These are phyloP conservation scores for Paracyprichromis sp. DNA, from an alignment of 2,113 vertebrate species.

Conservation along the genomic window DNA sequence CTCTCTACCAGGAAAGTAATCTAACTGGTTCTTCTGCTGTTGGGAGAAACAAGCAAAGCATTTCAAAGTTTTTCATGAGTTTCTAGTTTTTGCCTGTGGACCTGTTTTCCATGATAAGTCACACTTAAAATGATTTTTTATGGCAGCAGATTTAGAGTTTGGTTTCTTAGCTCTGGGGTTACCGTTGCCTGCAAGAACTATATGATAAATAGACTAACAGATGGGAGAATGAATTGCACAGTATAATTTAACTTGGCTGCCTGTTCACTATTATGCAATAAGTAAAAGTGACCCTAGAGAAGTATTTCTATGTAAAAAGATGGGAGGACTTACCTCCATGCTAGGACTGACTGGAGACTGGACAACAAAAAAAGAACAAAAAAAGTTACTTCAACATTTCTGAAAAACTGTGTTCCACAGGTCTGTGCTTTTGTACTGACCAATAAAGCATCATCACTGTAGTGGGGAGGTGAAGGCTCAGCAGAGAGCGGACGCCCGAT, in stretches of 20 bases:
- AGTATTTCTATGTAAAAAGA: not conserved
- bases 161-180: not conserved
- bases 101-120: not conserved
- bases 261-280: not conserved
- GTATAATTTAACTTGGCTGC: not conserved
- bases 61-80: not conserved
- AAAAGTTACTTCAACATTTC: not conserved
- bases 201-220: not conserved
- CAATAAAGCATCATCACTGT: slow-evolving; percentile 80
- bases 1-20: slow-evolving; percentile 82
- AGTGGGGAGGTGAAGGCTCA: slow-evolving; percentile 75
- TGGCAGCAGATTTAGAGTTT: not conserved
- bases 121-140: not conserved
- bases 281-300: not conserved
- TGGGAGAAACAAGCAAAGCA: not conserved
- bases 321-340: slow-evolving; percentile 78
- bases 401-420: not conserved
- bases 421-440: slow-evolving; percentile 63
- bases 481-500: slow-evolving; percentile 80
- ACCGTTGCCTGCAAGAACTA: not conserved
- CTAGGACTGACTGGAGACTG: slow-evolving; percentile 86
- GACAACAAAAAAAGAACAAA: not conserved
- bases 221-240: not conserved
- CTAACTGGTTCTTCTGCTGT: slow-evolving; percentile 83
- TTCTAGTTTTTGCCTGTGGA: not conserved